phyloP scores from a whole-genome alignment of 2,888 invertebrate genomes.

The Aleiodes alternator region DNA sequence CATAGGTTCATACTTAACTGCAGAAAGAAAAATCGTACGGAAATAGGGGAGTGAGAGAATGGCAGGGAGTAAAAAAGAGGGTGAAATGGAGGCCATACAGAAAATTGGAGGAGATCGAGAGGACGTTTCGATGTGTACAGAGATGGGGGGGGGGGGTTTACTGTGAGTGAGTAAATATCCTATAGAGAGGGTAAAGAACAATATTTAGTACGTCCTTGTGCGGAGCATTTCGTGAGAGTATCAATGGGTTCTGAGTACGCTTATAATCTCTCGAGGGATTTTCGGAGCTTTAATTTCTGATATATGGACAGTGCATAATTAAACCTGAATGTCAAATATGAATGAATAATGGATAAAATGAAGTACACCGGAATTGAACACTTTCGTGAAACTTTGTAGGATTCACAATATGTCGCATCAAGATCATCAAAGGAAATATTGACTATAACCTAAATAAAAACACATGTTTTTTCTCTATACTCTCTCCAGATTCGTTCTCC shows the following conservation, averaged over 20 bases:
- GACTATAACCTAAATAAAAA: too few relatives aligned
- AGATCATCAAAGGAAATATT: too few relatives aligned
- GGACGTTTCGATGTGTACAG: constrained; percentile 38
- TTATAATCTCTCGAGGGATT: background rate
- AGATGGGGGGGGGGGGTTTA: constrained; percentile 35
- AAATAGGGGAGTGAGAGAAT: background rate
- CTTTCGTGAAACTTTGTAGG: too few relatives aligned
- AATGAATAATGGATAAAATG: too few relatives aligned
- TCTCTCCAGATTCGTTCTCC: too few relatives aligned
- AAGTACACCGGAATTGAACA: too few relatives aligned
- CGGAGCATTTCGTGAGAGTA: constrained; percentile 50
- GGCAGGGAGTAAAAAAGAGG: background rate
- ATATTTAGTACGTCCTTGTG: constrained; percentile 61
- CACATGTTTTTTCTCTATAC: too few relatives aligned
- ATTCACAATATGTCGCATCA: too few relatives aligned
- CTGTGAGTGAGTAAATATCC: constrained; percentile 41
- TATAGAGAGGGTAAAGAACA: constrained; percentile 47
- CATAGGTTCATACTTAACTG: constrained; percentile 38
- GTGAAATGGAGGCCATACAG: constrained; percentile 33
- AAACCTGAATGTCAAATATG: too few relatives aligned
- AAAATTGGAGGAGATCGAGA: constrained; percentile 24
- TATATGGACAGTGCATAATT: background rate
- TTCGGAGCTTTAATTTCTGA: background rate
- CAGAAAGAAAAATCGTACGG: background rate
- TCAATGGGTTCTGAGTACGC: constrained; percentile 39